Percentiles rank a stretch among this genome's conserved stretches.
Evolutionary conservation across 2,113 vertebrate species (phyloP).

Genomic region (Melanotaenia duboulayi): DNA sequence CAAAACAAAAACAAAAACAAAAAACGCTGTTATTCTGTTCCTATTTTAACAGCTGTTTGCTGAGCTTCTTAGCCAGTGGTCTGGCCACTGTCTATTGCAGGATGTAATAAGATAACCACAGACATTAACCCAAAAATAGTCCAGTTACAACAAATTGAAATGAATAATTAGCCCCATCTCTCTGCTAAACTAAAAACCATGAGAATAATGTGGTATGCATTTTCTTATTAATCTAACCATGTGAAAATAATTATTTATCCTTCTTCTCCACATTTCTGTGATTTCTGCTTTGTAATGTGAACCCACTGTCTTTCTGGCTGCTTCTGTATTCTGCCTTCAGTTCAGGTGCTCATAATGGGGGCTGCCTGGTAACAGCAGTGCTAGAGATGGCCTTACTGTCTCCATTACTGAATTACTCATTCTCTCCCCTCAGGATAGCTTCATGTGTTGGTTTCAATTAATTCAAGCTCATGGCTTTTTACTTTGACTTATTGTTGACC

Average conservation of each 20-base stretch:
- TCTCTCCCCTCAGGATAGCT: conserved; percentile 24
- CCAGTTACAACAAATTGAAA: background rate
- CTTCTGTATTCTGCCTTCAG: conserved; percentile 49
- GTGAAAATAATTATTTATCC: conserved; percentile 6
- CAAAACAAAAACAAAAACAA: too few relatives aligned
- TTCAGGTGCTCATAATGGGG: conserved; percentile 45
- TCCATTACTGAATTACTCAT: conserved; percentile 32
- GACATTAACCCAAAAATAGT: background rate
- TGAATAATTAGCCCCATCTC: background rate
- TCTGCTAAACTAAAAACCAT: background rate
- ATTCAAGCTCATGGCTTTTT: conserved; percentile 6
- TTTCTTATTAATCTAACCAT: background rate
- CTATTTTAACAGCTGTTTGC: too few relatives aligned
- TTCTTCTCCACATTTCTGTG: conserved; percentile 9
- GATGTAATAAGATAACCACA: background rate
- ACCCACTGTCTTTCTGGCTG: conserved; percentile 22
- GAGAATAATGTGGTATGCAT: background rate
- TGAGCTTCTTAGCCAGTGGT: too few relatives aligned
- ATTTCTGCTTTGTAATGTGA: conserved; percentile 21
- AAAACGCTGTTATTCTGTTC: too few relatives aligned
- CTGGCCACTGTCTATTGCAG: too few relatives aligned
- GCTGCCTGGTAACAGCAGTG: conserved; percentile 67
- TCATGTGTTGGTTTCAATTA: conserved; percentile 1
- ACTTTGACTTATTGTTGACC: background rate
- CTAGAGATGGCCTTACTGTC: conserved; percentile 46